Evolutionary conservation across 2,888 invertebrate genomes (phyloP).

Genomic region (Labia minor): DNA sequence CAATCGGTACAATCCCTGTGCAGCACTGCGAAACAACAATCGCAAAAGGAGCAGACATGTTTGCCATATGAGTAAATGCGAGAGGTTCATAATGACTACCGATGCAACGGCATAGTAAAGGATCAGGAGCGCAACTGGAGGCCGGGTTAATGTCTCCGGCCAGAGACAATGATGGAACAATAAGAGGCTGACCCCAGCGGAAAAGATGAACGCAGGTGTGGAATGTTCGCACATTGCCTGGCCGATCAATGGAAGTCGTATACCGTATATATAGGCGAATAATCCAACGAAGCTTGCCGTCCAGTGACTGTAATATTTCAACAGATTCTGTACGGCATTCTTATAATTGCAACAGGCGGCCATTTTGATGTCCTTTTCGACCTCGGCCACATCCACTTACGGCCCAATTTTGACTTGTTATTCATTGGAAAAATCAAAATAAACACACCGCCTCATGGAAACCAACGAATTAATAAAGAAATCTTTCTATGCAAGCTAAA

Average conservation of each 20-base stretch:
- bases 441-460: no score
- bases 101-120: neutral
- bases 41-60: neutral
- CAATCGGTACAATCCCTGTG: neutral
- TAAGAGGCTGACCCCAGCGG: neutral
- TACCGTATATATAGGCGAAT: neutral
- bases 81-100: neutral
- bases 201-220: neutral
- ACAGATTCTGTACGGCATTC: neutral
- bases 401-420: no score
- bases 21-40: neutral
- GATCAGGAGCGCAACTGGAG: neutral
- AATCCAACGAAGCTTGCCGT: neutral
- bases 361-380: no score
- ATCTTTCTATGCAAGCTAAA: no score
- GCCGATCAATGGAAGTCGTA: neutral
- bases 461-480: no score
- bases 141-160: neutral
- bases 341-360: neutral
- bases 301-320: neutral
- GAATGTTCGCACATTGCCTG: neutral
- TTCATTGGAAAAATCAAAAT: no score
- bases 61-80: neutral
- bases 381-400: no score
- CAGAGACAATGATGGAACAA: neutral